phyloP scores from a whole-genome alignment of 1,140 invertebrate species.

The Scaptomyza montana region DNA sequence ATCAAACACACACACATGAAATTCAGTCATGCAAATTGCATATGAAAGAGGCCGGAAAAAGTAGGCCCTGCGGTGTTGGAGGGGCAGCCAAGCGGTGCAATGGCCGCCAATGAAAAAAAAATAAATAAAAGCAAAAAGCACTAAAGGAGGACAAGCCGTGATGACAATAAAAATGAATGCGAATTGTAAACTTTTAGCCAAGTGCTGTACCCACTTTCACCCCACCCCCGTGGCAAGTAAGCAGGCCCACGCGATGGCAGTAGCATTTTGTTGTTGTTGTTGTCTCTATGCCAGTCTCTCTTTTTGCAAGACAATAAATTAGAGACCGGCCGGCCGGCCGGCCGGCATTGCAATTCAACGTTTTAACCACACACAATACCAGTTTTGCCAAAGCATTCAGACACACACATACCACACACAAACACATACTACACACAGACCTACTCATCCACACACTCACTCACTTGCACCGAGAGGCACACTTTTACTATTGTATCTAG shows the following conservation, averaged over 20 bases:
- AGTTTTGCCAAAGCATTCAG: slow-evolving; percentile 33
- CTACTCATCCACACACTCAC: slow-evolving; percentile 8
- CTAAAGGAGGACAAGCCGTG: slow-evolving; percentile 62
- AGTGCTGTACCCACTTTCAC: slow-evolving; percentile 38
- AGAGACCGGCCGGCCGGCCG: slow-evolving; percentile 72
- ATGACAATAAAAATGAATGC: slow-evolving; percentile 79
- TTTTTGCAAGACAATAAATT: slow-evolving; percentile 65
- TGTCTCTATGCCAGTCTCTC: slow-evolving; percentile 56
- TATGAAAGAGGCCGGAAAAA: slow-evolving; percentile 56
- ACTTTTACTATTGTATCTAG: slow-evolving; percentile 84
- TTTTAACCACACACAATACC: slow-evolving; percentile 24
- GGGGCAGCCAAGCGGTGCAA: slow-evolving; percentile 30
- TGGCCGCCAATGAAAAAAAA: slow-evolving; percentile 53
- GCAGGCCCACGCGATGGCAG: slow-evolving; percentile 54
- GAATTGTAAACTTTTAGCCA: slow-evolving; percentile 77
- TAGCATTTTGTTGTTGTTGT: slow-evolving; percentile 2
- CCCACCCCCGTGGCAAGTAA: slow-evolving; percentile 7
- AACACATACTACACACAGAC: too few species aligned
- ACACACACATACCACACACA: slow-evolving; percentile 22
- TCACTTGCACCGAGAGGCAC: slow-evolving; percentile 39
- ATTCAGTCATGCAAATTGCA: slow-evolving; percentile 54
- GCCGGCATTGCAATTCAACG: slow-evolving; percentile 53
- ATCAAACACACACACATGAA: slow-evolving; percentile 8
- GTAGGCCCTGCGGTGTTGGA: not conserved
- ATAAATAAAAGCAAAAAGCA: slow-evolving; percentile 30